These are phyloP conservation scores for Scatophagus argus DNA, from an alignment of 2,113 vertebrate species.

Conservation along the genomic window DNA sequence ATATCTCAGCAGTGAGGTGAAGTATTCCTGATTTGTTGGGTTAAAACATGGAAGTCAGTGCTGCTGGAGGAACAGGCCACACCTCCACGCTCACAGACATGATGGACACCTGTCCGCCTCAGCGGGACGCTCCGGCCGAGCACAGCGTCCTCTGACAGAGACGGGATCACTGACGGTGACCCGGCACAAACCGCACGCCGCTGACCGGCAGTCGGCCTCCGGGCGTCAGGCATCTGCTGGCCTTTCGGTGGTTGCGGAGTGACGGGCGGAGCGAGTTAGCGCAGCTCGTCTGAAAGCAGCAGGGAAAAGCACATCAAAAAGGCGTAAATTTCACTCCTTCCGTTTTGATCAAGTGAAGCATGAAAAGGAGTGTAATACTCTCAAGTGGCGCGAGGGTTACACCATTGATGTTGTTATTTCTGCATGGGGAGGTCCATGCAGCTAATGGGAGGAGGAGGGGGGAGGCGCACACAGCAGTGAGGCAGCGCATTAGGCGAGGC, in stretches of 20 bases:
- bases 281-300: slow-evolving; percentile 89
- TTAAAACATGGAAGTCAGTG: too few species aligned
- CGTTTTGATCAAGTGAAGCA: slow-evolving; percentile 94
- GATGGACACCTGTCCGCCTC: slow-evolving; percentile 31
- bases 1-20: too few species aligned
- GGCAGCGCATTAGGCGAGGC: slow-evolving; percentile 88
- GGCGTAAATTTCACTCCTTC: slow-evolving; percentile 92
- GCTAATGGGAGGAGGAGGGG: slow-evolving; percentile 62
- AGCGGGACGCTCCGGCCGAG: slow-evolving; percentile 3
- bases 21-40: too few species aligned
- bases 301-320: slow-evolving; percentile 91
- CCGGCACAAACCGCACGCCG: slow-evolving; percentile 87
- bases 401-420: slow-evolving; percentile 93
- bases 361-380: slow-evolving; percentile 94
- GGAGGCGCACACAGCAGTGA: slow-evolving; percentile 81
- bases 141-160: neutral
- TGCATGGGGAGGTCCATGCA: slow-evolving; percentile 91
- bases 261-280: slow-evolving; percentile 88
- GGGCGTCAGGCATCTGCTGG: slow-evolving; percentile 90
- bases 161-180: slow-evolving; percentile 83
- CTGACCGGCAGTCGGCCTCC: slow-evolving; percentile 85
- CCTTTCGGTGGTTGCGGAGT: slow-evolving; percentile 86
- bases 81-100: slow-evolving; percentile 26
- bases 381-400: slow-evolving; percentile 90
- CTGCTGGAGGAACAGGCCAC: too few species aligned